Base-by-base conservation (phyloP, 2,113 vertebrate genomes). In the Lucifuga dentata region DNA sequence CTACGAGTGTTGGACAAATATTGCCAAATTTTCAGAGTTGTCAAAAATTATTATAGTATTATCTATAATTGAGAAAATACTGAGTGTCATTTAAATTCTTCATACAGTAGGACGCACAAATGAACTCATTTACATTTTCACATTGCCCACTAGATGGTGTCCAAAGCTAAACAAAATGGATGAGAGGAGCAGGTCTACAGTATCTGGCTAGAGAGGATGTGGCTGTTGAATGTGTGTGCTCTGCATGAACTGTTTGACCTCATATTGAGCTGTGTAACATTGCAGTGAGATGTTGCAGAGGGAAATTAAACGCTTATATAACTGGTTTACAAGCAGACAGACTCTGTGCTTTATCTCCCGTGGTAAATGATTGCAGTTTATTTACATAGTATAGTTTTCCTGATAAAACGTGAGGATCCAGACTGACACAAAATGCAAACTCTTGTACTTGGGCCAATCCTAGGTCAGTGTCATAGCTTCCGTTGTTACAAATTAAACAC, bases 121-220 rank as follows among this genome's bases (percentile, higher is more conserved):
- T 32, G 13, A 11, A 45, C 24, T 2, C 0, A 5, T 13, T 5
- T 11, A 1, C 6, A 8, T 13, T 3, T 62, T 35, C 45, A 1
- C 1, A 5, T 60, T 2, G 1, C 8, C 74, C 89, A 85, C 79
- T 82, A 91, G 92, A 86, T 88, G 91, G 87, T 8, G 78, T 53
- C 57, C 80, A 64, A 64, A 15, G 21, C 41, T 20, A 32, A 53
- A 57, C 16, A 43, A 48, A 59, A 0, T 26, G 1, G 5, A n/a
- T 9, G 45, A 24, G 21, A n/a, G 19, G 17, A 5, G 3, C 26
- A 5, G 26, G 26, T 29, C 26, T 29, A n/a, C n/a, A n/a, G n/a
- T n/a, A n/a, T n/a, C n/a, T n/a, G n/a, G n/a, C n/a, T n/a, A 7
- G 26, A 29, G 26, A 29, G 7, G 7, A 29, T 29, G 7, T 29